Base-by-base conservation (phyloP, 1,140 invertebrate genomes). In the Glomeris maerens region DNA sequence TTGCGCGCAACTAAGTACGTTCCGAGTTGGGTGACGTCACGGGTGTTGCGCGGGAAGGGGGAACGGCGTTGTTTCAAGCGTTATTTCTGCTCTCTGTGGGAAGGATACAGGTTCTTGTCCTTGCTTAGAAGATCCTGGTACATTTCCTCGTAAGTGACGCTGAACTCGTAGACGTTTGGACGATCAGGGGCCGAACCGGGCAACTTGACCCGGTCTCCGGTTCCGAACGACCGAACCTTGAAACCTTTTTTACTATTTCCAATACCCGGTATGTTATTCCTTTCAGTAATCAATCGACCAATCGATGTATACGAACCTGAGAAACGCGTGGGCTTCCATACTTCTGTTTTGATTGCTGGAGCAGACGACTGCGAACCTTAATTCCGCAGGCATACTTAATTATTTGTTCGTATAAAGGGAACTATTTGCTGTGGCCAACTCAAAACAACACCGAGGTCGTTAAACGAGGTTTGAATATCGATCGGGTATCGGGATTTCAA, bases 301-400 rank as follows among this genome's bases (percentile, higher is more conserved):
- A 17, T 36, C 10, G 31, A 36, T 10, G 31, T 36, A 10, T 42
- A 40, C 52, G 60, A 60, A 79, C 77, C 84, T 82, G 21, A 98
- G 67, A 69, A 94, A 93, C 47, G 85, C 85, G 75, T 99, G 95
- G 13, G 94, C 93, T 74, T 98, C 95, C 95, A 98, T 99, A 61
- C 90, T 96, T 52, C 95, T 74, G 64, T 98, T 99, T 87, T 98
- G 97, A 68, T 99, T 99, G 61, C 91, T 95, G 3, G 92, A 97
- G 70, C 95, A 98, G 55, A 95, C 87, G 41, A 99, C 90, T 10
- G 94, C 94, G 60, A 96, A 78, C 63, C 76, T 81, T 57, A 93
- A 50, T 25, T 63, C 53, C 14, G 53, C n/a, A 4, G 25, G 29
- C 57, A 62, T 66, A n/a, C n/a, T n/a, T n/a, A n/a, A n/a, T n/a